Evolutionary conservation across 2,888 invertebrate genomes (phyloP), one percentile per base, ranked within the genome.

Genomic region (Allophyes oxyacanthae): DNA sequence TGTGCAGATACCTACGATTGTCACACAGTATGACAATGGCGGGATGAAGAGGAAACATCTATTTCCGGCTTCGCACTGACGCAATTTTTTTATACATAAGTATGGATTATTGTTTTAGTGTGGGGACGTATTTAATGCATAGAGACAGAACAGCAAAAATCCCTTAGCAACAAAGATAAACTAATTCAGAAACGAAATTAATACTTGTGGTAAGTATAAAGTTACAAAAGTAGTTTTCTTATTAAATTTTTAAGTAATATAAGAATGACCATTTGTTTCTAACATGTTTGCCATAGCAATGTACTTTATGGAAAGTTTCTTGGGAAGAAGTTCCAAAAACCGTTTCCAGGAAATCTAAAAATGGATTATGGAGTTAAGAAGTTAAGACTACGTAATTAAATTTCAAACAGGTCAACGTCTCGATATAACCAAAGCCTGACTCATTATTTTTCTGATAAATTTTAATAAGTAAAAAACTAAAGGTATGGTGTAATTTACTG

Each of bases 401-500:
- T 59, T 64, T 46, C 32, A 55, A 57, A 33, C 63, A 53, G 72
- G 72, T 74, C 72, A 75, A 63, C 41, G 73, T 51, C 57, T 72
- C 37, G 36, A 25, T n/a, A 40, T 56, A 57, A 57, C 40, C 51
- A 50, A 37, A 32, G 20, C 34, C 14, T 74, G 73, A 74, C 65
- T 75, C 76, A 74, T 48, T 34, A 37, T 25, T 49, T 42, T 73
- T 69, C 60, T 34, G 33, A 60, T 53, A 60, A 60, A 52, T 61
- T 40, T 50, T 46, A 52, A 28, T 26, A 4, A 30, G 32, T 20
- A 56, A 74, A 72, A 72, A 75, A 59, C 11, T n/a, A 6, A 37
- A 60, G 15, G 36, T 32, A 45, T 49, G 36, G 28, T 52, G 41
- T 57, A 41, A 45, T 57, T 66, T 28, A 20, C 26, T 36, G 25